These are phyloP conservation scores for Rhabdophis nuchalis DNA, from an alignment of 2,797 vertebrate species.

Conservation along the genomic window DNA sequence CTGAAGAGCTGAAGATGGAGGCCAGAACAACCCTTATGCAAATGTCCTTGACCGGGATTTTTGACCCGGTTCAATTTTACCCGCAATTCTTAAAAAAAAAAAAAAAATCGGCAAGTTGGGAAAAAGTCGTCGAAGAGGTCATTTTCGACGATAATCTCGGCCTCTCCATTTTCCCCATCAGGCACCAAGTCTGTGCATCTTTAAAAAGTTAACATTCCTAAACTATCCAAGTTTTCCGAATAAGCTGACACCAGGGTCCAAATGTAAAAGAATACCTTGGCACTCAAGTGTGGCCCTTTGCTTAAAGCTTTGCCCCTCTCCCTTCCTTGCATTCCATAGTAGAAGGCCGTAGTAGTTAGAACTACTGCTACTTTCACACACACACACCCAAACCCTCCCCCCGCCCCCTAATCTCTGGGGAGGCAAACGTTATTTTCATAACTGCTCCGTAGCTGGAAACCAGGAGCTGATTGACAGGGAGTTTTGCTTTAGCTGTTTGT, in stretches of 20 bases:
- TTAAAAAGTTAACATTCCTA: neutral
- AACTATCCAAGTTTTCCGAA: neutral
- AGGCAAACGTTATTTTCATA: slow-evolving; percentile 2
- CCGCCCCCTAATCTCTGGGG: neutral
- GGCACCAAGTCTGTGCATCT: neutral
- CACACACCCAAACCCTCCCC: too few species aligned
- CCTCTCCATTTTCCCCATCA: neutral
- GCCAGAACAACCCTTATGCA: neutral
- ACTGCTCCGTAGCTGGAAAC: neutral
- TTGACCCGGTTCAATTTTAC: neutral
- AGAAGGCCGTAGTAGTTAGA: neutral
- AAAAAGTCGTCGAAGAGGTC: neutral
- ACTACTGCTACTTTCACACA: neutral
- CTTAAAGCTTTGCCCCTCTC: neutral
- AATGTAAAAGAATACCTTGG: neutral
- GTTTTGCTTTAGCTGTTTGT: neutral
- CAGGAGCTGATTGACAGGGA: neutral
- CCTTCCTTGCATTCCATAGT: neutral
- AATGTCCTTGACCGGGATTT: neutral
- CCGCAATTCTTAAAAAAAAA: neutral
- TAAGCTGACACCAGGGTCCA: neutral
- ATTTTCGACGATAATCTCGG: neutral
- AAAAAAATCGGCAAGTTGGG: neutral
- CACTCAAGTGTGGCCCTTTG: neutral
- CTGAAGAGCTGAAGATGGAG: too few species aligned